Evolutionary conservation across 2,113 vertebrate genomes (phyloP).

Genomic region (Amphiprion ocellaris): DNA sequence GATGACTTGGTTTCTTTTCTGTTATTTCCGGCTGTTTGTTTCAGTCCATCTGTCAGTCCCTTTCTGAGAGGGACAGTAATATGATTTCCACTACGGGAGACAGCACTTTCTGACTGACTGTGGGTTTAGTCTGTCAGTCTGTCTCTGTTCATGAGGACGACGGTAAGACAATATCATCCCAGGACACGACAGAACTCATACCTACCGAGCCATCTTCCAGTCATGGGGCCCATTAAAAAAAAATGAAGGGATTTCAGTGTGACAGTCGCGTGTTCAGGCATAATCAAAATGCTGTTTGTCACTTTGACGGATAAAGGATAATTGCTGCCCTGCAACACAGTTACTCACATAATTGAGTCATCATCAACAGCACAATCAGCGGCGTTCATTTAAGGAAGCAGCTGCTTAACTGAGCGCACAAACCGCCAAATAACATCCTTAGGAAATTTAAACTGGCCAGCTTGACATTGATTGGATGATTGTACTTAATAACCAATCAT

Average conservation of each 20-base stretch:
- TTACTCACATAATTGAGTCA: constrained; percentile 61
- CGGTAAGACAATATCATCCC: constrained; percentile 24
- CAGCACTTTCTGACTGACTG: constrained; percentile 24
- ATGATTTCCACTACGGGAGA: constrained; percentile 46
- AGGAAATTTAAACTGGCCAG: constrained; percentile 27
- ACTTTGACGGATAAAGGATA: constrained; percentile 54
- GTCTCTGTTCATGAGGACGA: constrained; percentile 15
- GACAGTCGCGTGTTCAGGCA: constrained; percentile 18
- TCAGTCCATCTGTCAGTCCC: constrained; percentile 65
- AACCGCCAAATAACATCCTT: constrained; percentile 36
- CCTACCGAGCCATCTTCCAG: not conserved
- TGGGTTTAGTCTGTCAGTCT: constrained; percentile 37
- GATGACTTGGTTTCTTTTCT: constrained; percentile 59
- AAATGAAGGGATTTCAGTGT: constrained; percentile 21
- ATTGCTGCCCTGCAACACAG: constrained; percentile 48
- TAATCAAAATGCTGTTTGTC: constrained; percentile 57
- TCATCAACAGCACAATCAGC: constrained; percentile 35
- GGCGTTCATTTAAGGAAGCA: constrained; percentile 50
- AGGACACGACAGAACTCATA: constrained; percentile 7
- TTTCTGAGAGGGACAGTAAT: constrained; percentile 54
- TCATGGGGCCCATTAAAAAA: not conserved
- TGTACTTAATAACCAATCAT: constrained; percentile 25
- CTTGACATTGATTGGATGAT: constrained; percentile 45
- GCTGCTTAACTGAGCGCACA: constrained; percentile 41
- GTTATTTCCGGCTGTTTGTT: constrained; percentile 52